Evolutionary conservation across 2,113 vertebrate genomes (phyloP), one percentile per base, ranked within the genome.

Genomic region (Cygnus buccinator): DNA sequence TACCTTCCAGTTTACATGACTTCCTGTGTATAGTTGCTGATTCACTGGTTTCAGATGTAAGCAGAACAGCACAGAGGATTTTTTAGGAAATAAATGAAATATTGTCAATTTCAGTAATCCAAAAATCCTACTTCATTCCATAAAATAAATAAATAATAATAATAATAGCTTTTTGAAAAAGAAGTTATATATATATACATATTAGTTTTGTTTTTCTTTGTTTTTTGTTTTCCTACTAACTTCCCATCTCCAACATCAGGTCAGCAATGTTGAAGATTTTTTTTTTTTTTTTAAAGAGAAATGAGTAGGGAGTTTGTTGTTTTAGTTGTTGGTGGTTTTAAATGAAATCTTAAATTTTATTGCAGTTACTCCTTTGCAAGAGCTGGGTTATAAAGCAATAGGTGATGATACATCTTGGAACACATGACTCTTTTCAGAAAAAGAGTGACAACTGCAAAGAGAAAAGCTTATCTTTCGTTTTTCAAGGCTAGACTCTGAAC

Each of bases 1-100:
- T 72, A 2, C 25, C 22, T 84, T 80, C 19, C 13, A n/a, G 15
- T 44, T 78, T 54, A 11, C 26, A 48, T 10, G 0, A 0, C n/a
- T 17, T 73, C 25, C 11, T 31, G 3, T 28, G 3, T 19, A 21
- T 19, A 41, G 4, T 25, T 4, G 4, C 35, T 79, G 6, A 41
- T 39, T 71, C 19, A 37, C 13, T 26, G 58, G 9, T 19, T 76
- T 88, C 29, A 59, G 11, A 48, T 78, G 3, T 29, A 22, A 46
- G n/a, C 6, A 59, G 31, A 72, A 20, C 4, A 12, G 6, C 11
- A 46, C 3, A 71, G 10, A 37, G 1, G 1, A 28, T 54, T 78
- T 76, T 43, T 67, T 29, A 68, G 7, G 11, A 21, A n/a, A n/a
- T 13, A 7, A 11, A 2, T 33, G 10, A 76, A 50, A 6, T 35